phyloP scores from a whole-genome alignment of 2,797 vertebrate genomes.

The Schizothorax lantsangensis region DNA sequence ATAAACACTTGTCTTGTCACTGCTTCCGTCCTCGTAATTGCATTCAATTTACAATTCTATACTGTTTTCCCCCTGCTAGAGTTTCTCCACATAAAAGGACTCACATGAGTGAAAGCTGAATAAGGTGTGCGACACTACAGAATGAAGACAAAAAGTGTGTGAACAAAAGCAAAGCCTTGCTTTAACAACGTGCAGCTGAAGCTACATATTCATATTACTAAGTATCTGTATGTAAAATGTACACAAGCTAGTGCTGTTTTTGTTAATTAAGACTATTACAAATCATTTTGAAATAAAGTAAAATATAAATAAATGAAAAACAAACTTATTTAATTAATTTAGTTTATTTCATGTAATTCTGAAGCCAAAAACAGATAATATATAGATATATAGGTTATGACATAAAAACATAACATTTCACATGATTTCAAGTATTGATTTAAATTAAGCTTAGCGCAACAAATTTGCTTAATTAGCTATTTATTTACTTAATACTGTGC shows the following conservation, averaged over 20 bases:
- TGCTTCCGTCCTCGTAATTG: constrained; percentile 35
- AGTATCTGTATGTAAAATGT: not conserved
- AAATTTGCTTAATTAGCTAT: not conserved
- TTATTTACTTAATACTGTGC: not conserved
- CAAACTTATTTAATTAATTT: not conserved
- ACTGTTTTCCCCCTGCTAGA: not conserved
- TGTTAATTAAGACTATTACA: not conserved
- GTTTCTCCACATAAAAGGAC: not conserved
- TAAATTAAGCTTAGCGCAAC: not conserved
- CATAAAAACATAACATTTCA: not conserved
- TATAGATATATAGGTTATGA: not conserved
- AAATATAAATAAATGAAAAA: not conserved
- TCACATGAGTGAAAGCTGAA: constrained; percentile 9
- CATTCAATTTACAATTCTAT: constrained; percentile 30
- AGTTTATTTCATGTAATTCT: not conserved
- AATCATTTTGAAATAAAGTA: not conserved
- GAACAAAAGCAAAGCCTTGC: not conserved
- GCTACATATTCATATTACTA: not conserved
- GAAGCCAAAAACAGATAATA: not conserved
- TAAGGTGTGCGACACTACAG: not conserved
- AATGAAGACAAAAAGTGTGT: constrained; percentile 1
- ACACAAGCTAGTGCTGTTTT: not conserved
- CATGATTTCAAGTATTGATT: not conserved
- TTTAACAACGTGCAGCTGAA: not conserved
- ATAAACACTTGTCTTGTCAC: constrained; percentile 37